Conservation (phyloP, 2,797 vertebrate species). For the Gymnothorax reevesii region DNA sequence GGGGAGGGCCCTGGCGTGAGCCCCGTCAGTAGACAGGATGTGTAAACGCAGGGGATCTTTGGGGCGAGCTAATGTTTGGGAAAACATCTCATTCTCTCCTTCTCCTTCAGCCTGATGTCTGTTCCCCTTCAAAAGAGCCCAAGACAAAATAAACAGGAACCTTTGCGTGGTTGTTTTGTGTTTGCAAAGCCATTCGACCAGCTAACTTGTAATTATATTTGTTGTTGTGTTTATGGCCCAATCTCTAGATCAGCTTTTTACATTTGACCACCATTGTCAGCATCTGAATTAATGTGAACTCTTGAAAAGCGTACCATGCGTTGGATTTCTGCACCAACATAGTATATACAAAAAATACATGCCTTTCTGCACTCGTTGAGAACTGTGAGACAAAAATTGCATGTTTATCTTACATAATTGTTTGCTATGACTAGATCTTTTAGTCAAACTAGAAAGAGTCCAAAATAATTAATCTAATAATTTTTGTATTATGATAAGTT, state of each 20-base stretch:
- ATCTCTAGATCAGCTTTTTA: neutral
- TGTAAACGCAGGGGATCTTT: conserved; percentile 1
- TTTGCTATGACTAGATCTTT: conserved; percentile 1
- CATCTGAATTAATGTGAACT: neutral
- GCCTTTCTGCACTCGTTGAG: neutral
- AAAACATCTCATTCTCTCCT: neutral
- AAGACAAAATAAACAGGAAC: conserved; percentile 3
- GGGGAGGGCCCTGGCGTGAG: neutral
- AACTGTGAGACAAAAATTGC: neutral
- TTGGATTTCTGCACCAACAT: neutral
- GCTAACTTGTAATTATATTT: conserved; percentile 11
- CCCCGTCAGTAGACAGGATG: neutral
- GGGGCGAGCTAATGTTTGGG: neutral
- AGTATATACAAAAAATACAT: neutral
- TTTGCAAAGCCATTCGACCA: neutral
- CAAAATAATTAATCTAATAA: neutral
- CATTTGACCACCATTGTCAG: neutral
- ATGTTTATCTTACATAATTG: conserved; percentile 10
- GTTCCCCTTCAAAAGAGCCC: neutral
- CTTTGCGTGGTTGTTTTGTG: conserved; percentile 8
- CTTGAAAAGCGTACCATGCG: neutral
- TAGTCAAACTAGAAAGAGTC: neutral
- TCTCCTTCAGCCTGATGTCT: neutral
- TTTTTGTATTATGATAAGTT: conserved; percentile 23
- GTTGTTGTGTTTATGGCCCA: neutral